These are phyloP conservation scores for Desmodus rotundus DNA, from an alignment of 2,113 vertebrate species.

Conservation along the genomic window DNA sequence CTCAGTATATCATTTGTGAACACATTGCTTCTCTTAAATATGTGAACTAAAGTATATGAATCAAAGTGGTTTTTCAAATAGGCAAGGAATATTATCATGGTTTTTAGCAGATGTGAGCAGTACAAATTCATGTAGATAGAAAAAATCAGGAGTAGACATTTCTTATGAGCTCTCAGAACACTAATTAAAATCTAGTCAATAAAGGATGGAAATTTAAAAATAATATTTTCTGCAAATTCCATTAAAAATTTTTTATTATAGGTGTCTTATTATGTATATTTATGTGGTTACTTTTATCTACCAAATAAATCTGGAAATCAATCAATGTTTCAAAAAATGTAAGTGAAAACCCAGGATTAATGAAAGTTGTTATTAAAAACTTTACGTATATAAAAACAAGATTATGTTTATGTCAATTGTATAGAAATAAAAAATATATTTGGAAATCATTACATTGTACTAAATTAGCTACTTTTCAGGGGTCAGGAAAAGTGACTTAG, in stretches of 20 bases:
- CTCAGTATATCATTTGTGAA: background rate
- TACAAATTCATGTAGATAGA: background rate
- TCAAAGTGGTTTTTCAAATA: conserved; percentile 26
- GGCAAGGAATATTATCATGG: background rate
- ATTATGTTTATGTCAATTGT: background rate
- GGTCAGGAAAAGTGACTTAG: background rate
- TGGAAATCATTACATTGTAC: background rate
- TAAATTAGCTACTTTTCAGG: conserved; percentile 12
- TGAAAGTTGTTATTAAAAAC: background rate
- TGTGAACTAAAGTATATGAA: background rate
- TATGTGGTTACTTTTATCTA: background rate
- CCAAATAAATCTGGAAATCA: background rate
- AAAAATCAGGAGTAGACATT: background rate
- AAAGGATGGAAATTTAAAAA: conserved; percentile 13
- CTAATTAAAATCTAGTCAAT: background rate
- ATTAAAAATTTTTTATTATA: background rate
- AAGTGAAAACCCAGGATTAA: background rate
- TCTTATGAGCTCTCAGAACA: background rate
- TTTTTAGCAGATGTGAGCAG: background rate
- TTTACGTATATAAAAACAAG: background rate
- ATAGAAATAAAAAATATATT: background rate
- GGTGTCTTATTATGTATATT: background rate
- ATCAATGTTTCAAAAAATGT: background rate
- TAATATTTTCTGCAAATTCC: background rate
- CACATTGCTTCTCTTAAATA: background rate